Evolutionary conservation across 2,888 invertebrate genomes (phyloP).

Genomic region (Scaptomyza cyrtandrae): DNA sequence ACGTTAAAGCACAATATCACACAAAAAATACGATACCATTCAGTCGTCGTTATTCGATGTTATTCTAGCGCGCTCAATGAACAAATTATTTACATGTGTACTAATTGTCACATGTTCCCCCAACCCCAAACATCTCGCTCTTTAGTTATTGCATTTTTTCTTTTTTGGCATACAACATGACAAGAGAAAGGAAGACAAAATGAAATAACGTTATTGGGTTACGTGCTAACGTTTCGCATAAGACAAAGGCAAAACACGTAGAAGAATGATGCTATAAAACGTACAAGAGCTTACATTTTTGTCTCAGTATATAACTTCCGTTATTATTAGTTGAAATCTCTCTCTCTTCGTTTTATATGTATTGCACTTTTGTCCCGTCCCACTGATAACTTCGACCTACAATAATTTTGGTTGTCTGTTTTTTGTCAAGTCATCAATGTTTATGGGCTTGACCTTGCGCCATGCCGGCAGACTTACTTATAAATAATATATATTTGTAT

Average conservation of each 20-base stretch:
- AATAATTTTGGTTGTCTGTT: conserved; percentile 43
- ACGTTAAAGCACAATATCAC: conserved; percentile 64
- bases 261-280: conserved; percentile 26
- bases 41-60: conserved; percentile 36
- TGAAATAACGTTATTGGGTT: conserved; percentile 51
- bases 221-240: conserved; percentile 48
- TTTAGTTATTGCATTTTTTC: conserved; percentile 20
- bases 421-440: conserved; percentile 77
- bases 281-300: conserved; percentile 53
- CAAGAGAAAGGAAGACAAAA: neutral
- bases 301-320: conserved; percentile 62
- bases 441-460: conserved; percentile 76
- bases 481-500: neutral
- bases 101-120: conserved; percentile 21
- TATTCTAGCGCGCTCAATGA: conserved; percentile 41
- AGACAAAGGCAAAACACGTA: conserved; percentile 13
- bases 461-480: conserved; percentile 38
- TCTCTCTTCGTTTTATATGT: neutral
- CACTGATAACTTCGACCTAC: conserved; percentile 60
- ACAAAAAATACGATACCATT: conserved; percentile 43
- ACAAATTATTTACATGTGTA: conserved; percentile 19
- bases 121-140: too few relatives aligned
- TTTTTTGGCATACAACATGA: conserved; percentile 19
- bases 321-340: conserved; percentile 32
- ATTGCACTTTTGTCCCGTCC: neutral